Evolutionary conservation across 2,113 vertebrate species (phyloP).

Genomic region (Ciconia boyciana): DNA sequence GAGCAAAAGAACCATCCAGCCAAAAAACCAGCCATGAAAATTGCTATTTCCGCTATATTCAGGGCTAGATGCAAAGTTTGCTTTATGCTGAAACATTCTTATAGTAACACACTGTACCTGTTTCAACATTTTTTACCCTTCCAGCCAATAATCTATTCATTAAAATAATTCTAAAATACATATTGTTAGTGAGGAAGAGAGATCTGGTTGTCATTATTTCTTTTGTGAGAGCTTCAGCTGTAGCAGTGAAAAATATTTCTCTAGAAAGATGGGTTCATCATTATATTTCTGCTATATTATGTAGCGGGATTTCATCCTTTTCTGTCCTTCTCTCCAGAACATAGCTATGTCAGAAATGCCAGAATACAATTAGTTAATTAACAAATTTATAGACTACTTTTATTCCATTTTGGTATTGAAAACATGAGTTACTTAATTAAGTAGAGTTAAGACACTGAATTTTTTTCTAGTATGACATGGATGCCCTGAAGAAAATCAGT

Average conservation of each 20-base stretch:
- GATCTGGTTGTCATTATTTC: neutral
- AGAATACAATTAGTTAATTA: constrained; percentile 8
- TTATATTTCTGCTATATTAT: neutral
- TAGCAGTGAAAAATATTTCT: neutral
- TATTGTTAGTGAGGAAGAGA: neutral
- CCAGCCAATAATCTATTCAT: neutral
- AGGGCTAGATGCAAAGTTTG: neutral
- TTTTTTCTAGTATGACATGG: neutral
- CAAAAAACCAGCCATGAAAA: neutral
- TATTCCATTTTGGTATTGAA: neutral
- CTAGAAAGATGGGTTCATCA: neutral
- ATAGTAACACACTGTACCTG: neutral
- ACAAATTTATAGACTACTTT: neutral
- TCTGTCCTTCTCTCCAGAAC: neutral
- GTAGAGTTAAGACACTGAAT: neutral
- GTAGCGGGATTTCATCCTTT: neutral
- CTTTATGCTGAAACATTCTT: neutral
- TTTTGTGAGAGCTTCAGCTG: neutral
- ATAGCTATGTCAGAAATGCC: neutral
- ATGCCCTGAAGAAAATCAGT: constrained; percentile 19
- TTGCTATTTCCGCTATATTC: neutral
- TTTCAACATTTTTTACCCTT: neutral
- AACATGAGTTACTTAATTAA: constrained; percentile 21
- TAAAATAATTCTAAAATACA: neutral
- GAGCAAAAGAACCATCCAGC: neutral